These are phyloP conservation scores for Macaria notata DNA, from an alignment of 2,888 invertebrate genomes.

Conservation along the genomic window DNA sequence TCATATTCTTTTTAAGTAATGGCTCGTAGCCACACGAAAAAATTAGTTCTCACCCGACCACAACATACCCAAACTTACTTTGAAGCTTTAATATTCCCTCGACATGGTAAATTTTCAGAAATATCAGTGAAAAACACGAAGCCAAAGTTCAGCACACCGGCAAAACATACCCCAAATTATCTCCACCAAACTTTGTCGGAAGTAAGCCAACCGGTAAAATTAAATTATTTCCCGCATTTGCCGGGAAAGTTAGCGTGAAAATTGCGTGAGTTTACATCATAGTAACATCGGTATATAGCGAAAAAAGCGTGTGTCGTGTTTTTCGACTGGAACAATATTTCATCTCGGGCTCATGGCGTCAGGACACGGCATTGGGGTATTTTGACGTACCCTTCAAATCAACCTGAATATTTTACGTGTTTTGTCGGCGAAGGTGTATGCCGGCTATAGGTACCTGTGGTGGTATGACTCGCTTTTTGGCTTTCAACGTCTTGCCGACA, in stretches of 20 bases:
- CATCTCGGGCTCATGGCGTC: conserved; percentile 56
- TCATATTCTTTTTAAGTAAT: too few species aligned
- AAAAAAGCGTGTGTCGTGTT: conserved; percentile 51
- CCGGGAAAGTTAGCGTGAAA: conserved; percentile 39
- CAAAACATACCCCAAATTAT: conserved; percentile 16
- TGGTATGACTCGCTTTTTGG: too few species aligned
- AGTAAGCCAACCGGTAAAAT: conserved; percentile 34
- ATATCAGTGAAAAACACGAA: conserved; percentile 8
- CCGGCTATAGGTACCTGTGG: conserved; percentile 11
- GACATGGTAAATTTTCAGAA: background rate
- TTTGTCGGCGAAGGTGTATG: conserved; percentile 26
- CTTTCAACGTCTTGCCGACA: too few species aligned
- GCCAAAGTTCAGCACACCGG: conserved; percentile 10
- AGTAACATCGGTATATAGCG: conserved; percentile 40
- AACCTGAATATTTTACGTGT: conserved; percentile 51
- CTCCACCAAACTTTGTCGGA: conserved; percentile 20
- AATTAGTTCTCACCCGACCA: background rate
- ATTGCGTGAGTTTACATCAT: conserved; percentile 47
- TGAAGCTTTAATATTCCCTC: too few species aligned
- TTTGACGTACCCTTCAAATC: conserved; percentile 53
- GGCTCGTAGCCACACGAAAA: background rate
- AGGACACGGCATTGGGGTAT: conserved; percentile 54
- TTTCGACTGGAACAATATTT: conserved; percentile 62
- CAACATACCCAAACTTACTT: too few species aligned
- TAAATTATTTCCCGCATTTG: conserved; percentile 37